phyloP scores from a whole-genome alignment of 2,888 invertebrate genomes.

The Conistra vaccinii region DNA sequence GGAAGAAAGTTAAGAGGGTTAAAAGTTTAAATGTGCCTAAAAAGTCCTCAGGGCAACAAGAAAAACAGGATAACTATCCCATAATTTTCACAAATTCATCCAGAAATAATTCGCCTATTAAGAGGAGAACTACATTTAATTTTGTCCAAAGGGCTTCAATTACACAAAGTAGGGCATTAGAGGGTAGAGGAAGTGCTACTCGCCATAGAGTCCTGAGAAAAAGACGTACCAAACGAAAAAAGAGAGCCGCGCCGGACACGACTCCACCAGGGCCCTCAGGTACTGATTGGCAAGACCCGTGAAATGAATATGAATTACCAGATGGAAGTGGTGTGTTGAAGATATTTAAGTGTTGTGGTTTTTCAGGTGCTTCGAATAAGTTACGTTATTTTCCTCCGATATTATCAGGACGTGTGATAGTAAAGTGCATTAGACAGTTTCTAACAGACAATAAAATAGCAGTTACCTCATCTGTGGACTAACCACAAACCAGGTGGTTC shows the following conservation, averaged over 20 bases:
- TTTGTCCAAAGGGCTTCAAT: conserved; percentile 28
- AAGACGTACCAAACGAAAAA: conserved; percentile 68
- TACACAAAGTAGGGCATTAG: conserved; percentile 7
- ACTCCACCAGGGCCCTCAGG: conserved; percentile 56
- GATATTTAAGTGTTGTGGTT: conserved; percentile 49
- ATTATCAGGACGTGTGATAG: conserved; percentile 39
- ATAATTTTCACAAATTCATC: conserved; percentile 49
- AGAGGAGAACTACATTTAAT: conserved; percentile 28
- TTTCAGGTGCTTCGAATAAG: conserved; percentile 59
- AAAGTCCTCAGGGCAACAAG: conserved; percentile 33
- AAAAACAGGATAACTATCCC: conserved; percentile 55
- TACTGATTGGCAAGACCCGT: conserved; percentile 54
- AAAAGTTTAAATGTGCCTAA: conserved; percentile 68
- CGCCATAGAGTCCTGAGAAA: conserved; percentile 68
- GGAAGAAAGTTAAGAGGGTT: conserved; percentile 69
- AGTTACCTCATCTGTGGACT: conserved; percentile 10
- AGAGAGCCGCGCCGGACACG: conserved; percentile 34
- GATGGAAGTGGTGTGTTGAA: conserved; percentile 28
- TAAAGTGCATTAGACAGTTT: conserved; percentile 40
- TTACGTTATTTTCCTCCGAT: conserved; percentile 31
- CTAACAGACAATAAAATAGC: conserved; percentile 41
- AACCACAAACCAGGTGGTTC: not conserved
- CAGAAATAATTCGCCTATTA: conserved; percentile 64
- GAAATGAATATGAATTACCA: conserved; percentile 23
- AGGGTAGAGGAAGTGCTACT: conserved; percentile 20